Evolutionary conservation across 2,888 invertebrate genomes (phyloP).

Genomic region (Gasteruption jaculator): DNA sequence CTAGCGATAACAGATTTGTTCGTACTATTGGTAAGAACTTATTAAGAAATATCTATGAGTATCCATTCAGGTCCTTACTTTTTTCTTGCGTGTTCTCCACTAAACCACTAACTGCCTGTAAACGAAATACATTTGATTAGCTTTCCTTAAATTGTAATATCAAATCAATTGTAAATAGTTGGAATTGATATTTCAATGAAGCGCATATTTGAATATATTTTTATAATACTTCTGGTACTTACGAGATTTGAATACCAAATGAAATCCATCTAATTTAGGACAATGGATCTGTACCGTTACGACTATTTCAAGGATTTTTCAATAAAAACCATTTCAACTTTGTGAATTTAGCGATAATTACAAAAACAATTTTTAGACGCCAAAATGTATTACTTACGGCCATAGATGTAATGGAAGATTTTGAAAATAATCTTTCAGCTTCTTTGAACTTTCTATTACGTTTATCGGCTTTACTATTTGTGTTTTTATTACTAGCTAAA

Average conservation of each 20-base stretch:
- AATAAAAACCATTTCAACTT: constrained; percentile 11
- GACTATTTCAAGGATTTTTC: too few relatives aligned
- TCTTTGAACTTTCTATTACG: constrained; percentile 96
- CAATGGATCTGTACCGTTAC: too few relatives aligned
- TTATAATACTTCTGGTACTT: too few relatives aligned
- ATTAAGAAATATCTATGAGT: constrained; percentile 37
- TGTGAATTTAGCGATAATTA: too few relatives aligned
- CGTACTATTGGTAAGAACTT: too few relatives aligned
- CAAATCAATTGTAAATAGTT: constrained; percentile 2
- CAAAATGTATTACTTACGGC: constrained; percentile 81
- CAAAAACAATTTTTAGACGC: constrained; percentile 17
- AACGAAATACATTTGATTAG: constrained; percentile 28
- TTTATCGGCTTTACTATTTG: constrained; percentile 93
- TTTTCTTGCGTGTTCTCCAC: constrained; percentile 74
- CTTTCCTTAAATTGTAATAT: constrained; percentile 7
- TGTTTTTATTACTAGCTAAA: constrained; percentile 87
- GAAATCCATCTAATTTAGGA: too few relatives aligned
- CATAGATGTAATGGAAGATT: constrained; percentile 97
- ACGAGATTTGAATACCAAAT: too few relatives aligned
- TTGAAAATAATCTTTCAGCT: constrained; percentile 73
- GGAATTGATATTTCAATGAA: neutral
- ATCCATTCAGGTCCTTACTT: constrained; percentile 62
- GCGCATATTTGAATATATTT: neutral
- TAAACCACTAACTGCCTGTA: constrained; percentile 76
- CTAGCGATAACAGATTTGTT: constrained; percentile 18